Base-by-base conservation (phyloP, 1,140 invertebrate genomes). In the Drosophila burlai region DNA sequence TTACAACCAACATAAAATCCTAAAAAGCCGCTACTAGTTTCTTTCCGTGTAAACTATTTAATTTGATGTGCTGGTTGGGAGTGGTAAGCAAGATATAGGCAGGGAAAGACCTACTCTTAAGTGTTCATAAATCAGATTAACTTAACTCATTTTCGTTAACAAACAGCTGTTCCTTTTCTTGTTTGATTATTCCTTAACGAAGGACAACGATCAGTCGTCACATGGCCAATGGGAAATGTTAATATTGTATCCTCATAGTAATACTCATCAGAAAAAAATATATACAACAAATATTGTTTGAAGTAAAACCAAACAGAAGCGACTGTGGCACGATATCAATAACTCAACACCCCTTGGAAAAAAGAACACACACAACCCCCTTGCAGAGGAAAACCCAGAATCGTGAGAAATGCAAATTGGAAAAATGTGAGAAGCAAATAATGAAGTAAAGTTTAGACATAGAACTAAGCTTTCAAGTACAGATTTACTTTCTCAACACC, bases 321-420 rank as follows among this genome's bases (percentile, higher is more conserved):
- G 42, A 61, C 61, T 45, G 59, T 76, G 55, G 43, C 78, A 45
- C 45, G 65, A 62, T 81, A 66, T 81, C 66, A 72, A 72, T 81
- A 46, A 59, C 72, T 43, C n/a, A 45, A 59, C 21, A 21, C 62
- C 66, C n/a, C 6, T 24, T 4, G 29, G 7, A 38, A 34, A 42
- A 34, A 24, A 31, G 16, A 31, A 21, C 24, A 21, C 24, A 24
- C 26, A 13, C 59, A 36, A 54, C 55, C 36, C 45, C 55, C 42
- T 18, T 40, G 11, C 15, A 6, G 10, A 43, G 36, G 49, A 60
- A 65, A 43, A 42, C 40, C 54, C 58, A 63, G 58, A 59, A 16
- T 34, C 75, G 75, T 77, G 75, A 66, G 75, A 78, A 81, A 76
- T 40, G 16, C 18, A 46, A 62, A 38, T 42, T 21, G 16, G 4